Percentiles rank a stretch among this genome's conserved stretches.
These are phyloP conservation scores for Indri indri DNA, from an alignment of 2,113 vertebrate species.

Conservation along the genomic window DNA sequence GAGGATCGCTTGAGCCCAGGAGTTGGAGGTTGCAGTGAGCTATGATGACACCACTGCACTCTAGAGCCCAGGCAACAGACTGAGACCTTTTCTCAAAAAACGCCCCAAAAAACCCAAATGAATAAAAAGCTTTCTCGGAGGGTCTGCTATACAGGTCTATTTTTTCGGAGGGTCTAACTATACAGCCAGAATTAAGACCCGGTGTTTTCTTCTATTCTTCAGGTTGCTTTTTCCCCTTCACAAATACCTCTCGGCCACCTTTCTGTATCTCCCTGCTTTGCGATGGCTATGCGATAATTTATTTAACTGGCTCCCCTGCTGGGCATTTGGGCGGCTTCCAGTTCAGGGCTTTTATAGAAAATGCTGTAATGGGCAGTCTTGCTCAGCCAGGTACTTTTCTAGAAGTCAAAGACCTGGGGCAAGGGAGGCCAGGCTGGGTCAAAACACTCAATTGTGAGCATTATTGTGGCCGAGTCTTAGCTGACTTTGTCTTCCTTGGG, in stretches of 20 bases:
- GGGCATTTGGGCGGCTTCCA: neutral
- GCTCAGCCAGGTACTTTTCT: neutral
- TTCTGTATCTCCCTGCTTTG: neutral
- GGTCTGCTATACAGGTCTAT: neutral
- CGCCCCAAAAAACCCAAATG: no score
- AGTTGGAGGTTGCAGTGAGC: no score
- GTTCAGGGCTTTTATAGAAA: neutral
- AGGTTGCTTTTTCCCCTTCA: neutral
- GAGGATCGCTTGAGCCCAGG: no score
- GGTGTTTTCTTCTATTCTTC: neutral
- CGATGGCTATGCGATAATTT: rapidly evolving
- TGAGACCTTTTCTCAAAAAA: no score
- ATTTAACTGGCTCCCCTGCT: neutral
- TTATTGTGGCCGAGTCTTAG: neutral
- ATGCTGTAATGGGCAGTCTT: neutral
- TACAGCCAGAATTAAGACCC: neutral
- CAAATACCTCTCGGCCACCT: neutral
- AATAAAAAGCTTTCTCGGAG: neutral
- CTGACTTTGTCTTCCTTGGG: neutral
- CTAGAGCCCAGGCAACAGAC: no score
- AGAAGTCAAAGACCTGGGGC: neutral
- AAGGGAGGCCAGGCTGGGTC: neutral
- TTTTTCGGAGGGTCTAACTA: neutral
- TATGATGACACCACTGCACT: no score
- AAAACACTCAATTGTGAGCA: neutral